Base-by-base conservation (phyloP, 2,797 vertebrate species). In the Sylvia borin region DNA sequence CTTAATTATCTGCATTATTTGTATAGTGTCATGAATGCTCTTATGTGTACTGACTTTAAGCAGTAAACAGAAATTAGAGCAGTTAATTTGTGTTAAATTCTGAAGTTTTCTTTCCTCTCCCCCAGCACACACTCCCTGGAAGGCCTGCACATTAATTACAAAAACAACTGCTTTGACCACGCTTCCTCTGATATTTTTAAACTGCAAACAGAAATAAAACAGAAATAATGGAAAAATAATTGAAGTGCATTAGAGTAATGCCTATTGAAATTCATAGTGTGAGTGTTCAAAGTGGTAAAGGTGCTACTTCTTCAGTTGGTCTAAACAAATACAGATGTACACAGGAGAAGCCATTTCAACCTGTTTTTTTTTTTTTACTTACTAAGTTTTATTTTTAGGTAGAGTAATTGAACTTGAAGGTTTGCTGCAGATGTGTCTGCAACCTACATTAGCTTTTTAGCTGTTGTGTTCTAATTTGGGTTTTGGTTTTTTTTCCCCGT, bases 1-100 rank as follows among this genome's bases (percentile, higher is more conserved):
- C 86, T 90, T 93, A 87, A 91, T 93, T 97, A 94, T 86, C 51
- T 81, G 20, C 10, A 7, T 60, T 80, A 79, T 84, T 88, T 61
- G 34, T 92, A 1, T 74, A 42, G 25, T 64, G 61, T 74, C 58
- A 12, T 61, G 18, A 67, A 45, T 55, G 36, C 40, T 82, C 16
- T 57, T 67, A 19, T 2, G 34, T 5, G 19, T 71, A 38, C 68
- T 57, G 50, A 55, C 67, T 95, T 88, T 14, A 88, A 91, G 43
- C 20, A 34, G 67, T 70, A 83, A 90, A 70, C 53, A 94, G 54
- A 79, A 91, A 81, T 80, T 72, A 85, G 61, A 73, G 47, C 40
- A 21, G 66, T 87, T 90, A 90, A 82, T 78, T 90, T 93, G 80
- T 68, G 40, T 78, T 88, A 90, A 95, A 88, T 62, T 81, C 51